Conservation (phyloP, 2,888 invertebrate species). For the Zele albiditarsus region DNA sequence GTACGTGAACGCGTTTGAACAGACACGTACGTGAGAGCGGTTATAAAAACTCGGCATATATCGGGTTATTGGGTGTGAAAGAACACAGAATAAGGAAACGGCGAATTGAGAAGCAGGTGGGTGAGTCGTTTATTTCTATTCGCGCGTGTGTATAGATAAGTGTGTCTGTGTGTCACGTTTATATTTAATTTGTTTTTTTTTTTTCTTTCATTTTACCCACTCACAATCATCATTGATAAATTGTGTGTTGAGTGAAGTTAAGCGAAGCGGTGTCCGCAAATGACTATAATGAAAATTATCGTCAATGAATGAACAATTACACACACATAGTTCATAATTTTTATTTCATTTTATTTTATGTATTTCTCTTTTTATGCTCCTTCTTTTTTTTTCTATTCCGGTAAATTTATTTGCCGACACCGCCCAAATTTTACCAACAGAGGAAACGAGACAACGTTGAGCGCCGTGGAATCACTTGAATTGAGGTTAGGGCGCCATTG, state of each 20-base stretch:
- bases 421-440: neutral
- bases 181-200: neutral
- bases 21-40: neutral
- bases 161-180: neutral
- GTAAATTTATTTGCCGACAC: neutral
- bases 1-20: conserved; percentile 29
- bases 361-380: too few species aligned
- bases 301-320: too few species aligned
- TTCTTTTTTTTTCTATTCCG: neutral
- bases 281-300: neutral
- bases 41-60: conserved; percentile 6
- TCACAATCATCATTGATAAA: neutral
- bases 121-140: conserved; percentile 54
- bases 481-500: conserved; percentile 39
- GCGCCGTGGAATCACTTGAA: neutral
- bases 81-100: conserved; percentile 32
- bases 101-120: conserved; percentile 60
- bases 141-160: conserved; percentile 37
- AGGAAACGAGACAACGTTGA: neutral
- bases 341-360: neutral
- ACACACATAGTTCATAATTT: neutral
- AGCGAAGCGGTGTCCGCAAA: neutral
- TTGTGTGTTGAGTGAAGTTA: neutral
- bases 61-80: neutral
- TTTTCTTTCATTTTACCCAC: neutral